Base-by-base conservation (phyloP, 2,797 vertebrate genomes). In the Leptoclinus maculatus region DNA sequence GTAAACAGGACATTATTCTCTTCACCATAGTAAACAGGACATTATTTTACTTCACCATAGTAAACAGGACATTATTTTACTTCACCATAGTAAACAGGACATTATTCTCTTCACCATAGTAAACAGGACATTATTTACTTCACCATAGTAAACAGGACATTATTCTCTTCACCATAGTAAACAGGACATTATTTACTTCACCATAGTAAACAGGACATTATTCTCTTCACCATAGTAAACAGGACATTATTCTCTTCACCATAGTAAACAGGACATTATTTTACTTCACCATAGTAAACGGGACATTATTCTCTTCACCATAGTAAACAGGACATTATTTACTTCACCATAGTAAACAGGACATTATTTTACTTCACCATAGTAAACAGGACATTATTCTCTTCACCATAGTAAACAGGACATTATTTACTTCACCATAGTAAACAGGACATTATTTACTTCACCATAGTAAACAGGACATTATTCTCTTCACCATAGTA, bases 241-340 rank as follows among this genome's bases (percentile, higher is more conserved):
- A 77, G 34, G 77, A 32, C 7, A 1, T 54, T 34, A n/a, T n/a
- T n/a, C n/a, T n/a, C 57, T 51, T 69, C 39, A 41, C 62, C 36
- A 41, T 21, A 60, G 58, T 69, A 67, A 81, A 72, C 53, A 77
- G 34, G 77, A 32, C 7, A 1, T 54, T 34, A 17, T 60, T 74
- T 77, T 73, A 77, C 57, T 51, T 69, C 39, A 41, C 62, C 36
- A 41, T 21, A 60, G 58, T 69, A 67, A 81, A 72, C 53, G 75
- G 34, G 77, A 32, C 7, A 1, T 54, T 34, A n/a, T n/a, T n/a
- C n/a, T n/a, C n/a, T n/a, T n/a, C n/a, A n/a, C n/a, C n/a, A n/a
- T n/a, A n/a, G n/a, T n/a, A n/a, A n/a, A n/a, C n/a, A n/a, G n/a
- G n/a, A n/a, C n/a, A n/a, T n/a, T n/a, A n/a, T 74, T 77, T 73